Conservation (phyloP, 2,113 vertebrate species). For the Pogona vitticeps region DNA sequence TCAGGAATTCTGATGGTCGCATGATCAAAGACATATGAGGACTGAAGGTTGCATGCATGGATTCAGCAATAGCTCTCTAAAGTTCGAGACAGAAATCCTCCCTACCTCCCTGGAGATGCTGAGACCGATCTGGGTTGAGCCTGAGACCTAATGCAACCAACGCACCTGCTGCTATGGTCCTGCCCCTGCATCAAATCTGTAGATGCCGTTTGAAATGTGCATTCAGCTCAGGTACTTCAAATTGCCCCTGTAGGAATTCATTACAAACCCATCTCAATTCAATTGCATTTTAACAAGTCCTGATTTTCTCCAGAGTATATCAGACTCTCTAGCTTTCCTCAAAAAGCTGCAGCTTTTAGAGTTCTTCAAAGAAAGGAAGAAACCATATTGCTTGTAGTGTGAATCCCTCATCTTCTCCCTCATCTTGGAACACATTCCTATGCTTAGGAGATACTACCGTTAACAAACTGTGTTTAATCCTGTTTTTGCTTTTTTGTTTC, state of each 20-base stretch:
- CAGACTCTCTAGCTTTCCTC: background rate
- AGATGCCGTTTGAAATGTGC: background rate
- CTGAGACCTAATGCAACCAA: background rate
- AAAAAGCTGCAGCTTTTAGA: background rate
- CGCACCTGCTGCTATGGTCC: no score
- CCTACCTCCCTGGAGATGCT: background rate
- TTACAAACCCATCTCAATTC: background rate
- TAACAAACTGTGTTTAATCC: no score
- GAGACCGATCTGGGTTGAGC: no score
- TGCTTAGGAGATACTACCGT: background rate
- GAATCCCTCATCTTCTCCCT: background rate
- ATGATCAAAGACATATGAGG: no score
- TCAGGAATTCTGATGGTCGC: no score
- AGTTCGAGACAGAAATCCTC: background rate
- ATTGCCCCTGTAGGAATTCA: background rate
- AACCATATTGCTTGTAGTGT: background rate
- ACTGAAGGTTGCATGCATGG: background rate
- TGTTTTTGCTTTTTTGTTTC: no score
- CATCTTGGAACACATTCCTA: background rate
- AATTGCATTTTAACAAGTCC: background rate
- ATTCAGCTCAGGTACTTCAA: background rate
- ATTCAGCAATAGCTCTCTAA: background rate
- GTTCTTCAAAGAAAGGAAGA: background rate
- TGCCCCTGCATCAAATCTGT: background rate
- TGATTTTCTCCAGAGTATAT: background rate